Percentiles rank a stretch among this genome's conserved stretches.
Evolutionary conservation across 2,797 vertebrate species (phyloP).

Genomic region (Ficedula albicollis): DNA sequence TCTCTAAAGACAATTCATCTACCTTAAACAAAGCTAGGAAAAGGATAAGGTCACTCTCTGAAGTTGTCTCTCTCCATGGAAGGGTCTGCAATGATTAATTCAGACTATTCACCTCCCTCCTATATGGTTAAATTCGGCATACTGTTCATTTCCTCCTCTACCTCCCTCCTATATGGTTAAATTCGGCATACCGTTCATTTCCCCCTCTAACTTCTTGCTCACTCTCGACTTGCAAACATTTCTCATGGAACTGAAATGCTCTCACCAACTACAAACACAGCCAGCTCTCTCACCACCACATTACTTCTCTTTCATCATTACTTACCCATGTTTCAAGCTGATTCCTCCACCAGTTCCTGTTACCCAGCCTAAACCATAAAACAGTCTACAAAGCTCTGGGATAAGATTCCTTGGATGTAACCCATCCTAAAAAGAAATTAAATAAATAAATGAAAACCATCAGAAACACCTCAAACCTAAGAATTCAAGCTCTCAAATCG

Average conservation of each 20-base stretch:
- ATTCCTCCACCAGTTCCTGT: conserved; percentile 95
- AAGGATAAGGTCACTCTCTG: not conserved
- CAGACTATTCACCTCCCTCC: not conserved
- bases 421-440: conserved; percentile 79
- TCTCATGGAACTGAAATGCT: not conserved
- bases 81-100: not conserved
- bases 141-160: not conserved
- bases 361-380: conserved; percentile 96
- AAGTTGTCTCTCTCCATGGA: not conserved
- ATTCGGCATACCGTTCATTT: not conserved
- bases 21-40: not conserved
- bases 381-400: conserved; percentile 92
- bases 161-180: not conserved
- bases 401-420: conserved; percentile 90
- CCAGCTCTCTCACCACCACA: no score
- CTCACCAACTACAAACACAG: not conserved
- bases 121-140: not conserved
- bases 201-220: not conserved
- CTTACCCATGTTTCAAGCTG: conserved; percentile 89
- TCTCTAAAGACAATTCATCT: not conserved
- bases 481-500: not conserved
- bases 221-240: not conserved
- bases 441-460: not conserved
- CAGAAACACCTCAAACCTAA: not conserved
- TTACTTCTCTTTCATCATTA: not conserved